Evolutionary conservation across 2,113 vertebrate species (phyloP), one percentile per base, ranked within the genome.

Genomic region (Brachirus orientalis): DNA sequence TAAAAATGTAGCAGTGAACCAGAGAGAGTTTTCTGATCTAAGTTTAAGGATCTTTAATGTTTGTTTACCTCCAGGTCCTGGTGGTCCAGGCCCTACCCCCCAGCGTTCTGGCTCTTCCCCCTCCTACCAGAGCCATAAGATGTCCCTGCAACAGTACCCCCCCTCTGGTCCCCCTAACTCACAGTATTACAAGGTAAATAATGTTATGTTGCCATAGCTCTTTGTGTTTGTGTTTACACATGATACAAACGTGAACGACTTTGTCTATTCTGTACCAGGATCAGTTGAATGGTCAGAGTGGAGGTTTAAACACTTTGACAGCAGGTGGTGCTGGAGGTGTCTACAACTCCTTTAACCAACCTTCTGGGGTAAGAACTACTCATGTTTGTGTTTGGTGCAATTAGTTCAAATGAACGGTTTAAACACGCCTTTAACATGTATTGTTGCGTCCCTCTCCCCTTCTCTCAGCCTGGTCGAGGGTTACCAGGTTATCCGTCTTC

Each of bases 401-500:
- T 4, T 28, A 28, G 28, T 28, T 28, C 3, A 28, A 28, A 28
- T 28, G 28, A 28, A 28, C 28, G 28, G 6, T 28, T 28, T 28
- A 28, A 28, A 28, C n/a, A n/a, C n/a, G n/a, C n/a, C 6, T 28
- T 28, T 28, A 28, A 28, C 28, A 28, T 28, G 3, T 28, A 28
- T 28, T 28, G 28, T 28, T 28, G 9, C 38, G 38, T 43, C 11
- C 54, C 40, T 38, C 9, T 7, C 12, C 16, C 63, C 37, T 19
- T 48, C 59, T 12, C 37, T 7, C 90, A 97, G 96, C 95, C 94
- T 0, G 82, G 94, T 14, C 92, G 95, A 54, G 91, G 92, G 33
- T 87, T 97, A 91, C 94, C 95, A 0, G 95, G 94, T 58, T 97
- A 97, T 84, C 95, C 96, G 69, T 95, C 94, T 82, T 97, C 96